A percentile compares a stretch with the other conserved stretches of the same genome.
phyloP scores from a whole-genome alignment of 1,140 invertebrate genomes.

The Arctopsyche grandis region DNA sequence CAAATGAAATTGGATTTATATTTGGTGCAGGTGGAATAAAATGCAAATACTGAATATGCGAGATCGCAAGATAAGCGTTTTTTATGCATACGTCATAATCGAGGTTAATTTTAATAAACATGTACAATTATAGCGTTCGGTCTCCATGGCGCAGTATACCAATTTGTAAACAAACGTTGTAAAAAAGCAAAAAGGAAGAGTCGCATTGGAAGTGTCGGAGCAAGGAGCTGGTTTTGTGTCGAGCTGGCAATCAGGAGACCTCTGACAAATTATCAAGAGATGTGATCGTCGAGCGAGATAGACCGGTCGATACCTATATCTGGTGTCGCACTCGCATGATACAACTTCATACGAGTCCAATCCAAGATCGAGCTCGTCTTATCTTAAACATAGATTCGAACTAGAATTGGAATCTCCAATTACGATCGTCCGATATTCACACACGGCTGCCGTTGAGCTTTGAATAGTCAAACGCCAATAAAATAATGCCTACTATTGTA shows the following conservation, averaged over 20 bases:
- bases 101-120: background rate
- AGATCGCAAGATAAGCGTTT: background rate
- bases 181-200: conserved; percentile 17
- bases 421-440: background rate
- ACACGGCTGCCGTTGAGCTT: background rate
- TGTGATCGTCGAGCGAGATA: conserved; percentile 31
- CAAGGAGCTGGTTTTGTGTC: conserved; percentile 4
- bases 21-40: too few relatives aligned
- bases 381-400: background rate
- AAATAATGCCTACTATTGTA: too few relatives aligned
- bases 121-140: background rate
- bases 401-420: background rate
- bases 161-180: conserved; percentile 17
- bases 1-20: too few relatives aligned
- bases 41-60: too few relatives aligned
- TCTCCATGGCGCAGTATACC: background rate
- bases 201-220: background rate
- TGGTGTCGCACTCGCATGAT: conserved; percentile 8
- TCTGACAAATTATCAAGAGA: conserved; percentile 44
- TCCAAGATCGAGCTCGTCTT: conserved; percentile 13
- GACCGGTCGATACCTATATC: conserved; percentile 27
- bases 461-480: too few relatives aligned
- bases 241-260: conserved; percentile 22
- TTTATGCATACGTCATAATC: background rate
- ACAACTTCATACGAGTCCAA: background rate